phyloP scores from a whole-genome alignment of 1,140 invertebrate species.

The Nautilus pompilius region DNA sequence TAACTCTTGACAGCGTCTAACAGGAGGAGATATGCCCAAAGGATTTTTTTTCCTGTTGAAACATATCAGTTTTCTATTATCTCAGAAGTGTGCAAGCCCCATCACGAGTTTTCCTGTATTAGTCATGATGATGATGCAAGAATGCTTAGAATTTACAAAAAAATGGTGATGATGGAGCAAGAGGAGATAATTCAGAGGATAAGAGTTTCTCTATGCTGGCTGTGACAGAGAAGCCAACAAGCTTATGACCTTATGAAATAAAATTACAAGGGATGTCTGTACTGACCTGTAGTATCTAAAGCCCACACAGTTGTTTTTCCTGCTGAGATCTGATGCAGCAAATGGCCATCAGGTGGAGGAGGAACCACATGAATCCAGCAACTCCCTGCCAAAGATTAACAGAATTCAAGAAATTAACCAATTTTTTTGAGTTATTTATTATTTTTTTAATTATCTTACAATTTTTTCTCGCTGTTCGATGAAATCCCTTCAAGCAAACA shows the following conservation, averaged over 20 bases:
- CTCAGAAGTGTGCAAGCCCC: neutral
- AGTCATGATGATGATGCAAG: neutral
- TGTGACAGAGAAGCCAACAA: neutral
- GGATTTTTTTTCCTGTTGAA: too few species aligned
- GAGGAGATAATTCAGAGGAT: neutral
- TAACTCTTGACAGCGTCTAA: too few species aligned
- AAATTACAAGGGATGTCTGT: neutral
- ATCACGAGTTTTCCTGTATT: neutral
- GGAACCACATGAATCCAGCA: slow-evolving; percentile 65
- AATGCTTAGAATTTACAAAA: neutral
- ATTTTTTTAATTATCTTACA: neutral
- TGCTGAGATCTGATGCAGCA: slow-evolving; percentile 74
- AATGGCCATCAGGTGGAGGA: slow-evolving; percentile 63
- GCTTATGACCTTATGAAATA: neutral
- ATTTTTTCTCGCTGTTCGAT: neutral
- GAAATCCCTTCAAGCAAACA: neutral
- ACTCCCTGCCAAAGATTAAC: slow-evolving; percentile 46
- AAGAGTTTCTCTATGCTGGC: neutral
- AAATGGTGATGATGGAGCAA: neutral
- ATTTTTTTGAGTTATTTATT: neutral
- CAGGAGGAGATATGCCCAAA: too few species aligned
- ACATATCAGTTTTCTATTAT: too few species aligned
- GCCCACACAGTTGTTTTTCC: slow-evolving; percentile 71
- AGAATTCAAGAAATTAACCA: neutral
- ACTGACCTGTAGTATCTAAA: slow-evolving; percentile 58